A percentile compares a stretch with the other conserved stretches of the same genome.
phyloP scores from a whole-genome alignment of 2,888 invertebrate genomes.

The Ecliptopera silaceata region DNA sequence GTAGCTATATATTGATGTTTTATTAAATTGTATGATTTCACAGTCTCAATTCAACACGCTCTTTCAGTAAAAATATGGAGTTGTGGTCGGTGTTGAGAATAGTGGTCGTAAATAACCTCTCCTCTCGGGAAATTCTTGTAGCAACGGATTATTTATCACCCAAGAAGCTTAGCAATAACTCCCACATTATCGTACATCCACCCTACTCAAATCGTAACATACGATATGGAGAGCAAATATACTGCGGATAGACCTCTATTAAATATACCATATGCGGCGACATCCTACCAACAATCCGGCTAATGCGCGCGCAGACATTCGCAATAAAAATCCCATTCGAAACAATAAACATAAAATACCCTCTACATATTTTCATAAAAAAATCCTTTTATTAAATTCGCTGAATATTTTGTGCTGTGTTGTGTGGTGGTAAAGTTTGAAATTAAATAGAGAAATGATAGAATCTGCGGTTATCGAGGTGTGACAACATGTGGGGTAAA shows the following conservation, averaged over 20 bases:
- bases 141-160: constrained; percentile 29
- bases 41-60: constrained; percentile 3
- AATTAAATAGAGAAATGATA: constrained; percentile 25
- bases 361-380: constrained; percentile 37
- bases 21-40: neutral
- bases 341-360: constrained; percentile 51
- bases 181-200: constrained; percentile 24
- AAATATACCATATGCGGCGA: constrained; percentile 58
- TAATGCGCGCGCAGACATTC: constrained; percentile 64
- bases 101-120: constrained; percentile 24
- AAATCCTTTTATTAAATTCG: constrained; percentile 29
- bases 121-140: constrained; percentile 30
- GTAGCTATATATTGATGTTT: neutral
- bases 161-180: constrained; percentile 21
- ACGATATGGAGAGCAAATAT: constrained; percentile 44
- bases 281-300: constrained; percentile 57
- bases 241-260: constrained; percentile 3
- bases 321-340: constrained; percentile 64
- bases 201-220: constrained; percentile 43
- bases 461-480: constrained; percentile 39
- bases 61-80: constrained; percentile 8
- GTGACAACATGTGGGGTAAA: constrained; percentile 63
- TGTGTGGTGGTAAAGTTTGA: constrained; percentile 26
- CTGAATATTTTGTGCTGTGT: constrained; percentile 26
- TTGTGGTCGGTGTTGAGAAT: constrained; percentile 10